Conservation (phyloP, 2,888 invertebrate species). For the Tribolium freemani region DNA sequence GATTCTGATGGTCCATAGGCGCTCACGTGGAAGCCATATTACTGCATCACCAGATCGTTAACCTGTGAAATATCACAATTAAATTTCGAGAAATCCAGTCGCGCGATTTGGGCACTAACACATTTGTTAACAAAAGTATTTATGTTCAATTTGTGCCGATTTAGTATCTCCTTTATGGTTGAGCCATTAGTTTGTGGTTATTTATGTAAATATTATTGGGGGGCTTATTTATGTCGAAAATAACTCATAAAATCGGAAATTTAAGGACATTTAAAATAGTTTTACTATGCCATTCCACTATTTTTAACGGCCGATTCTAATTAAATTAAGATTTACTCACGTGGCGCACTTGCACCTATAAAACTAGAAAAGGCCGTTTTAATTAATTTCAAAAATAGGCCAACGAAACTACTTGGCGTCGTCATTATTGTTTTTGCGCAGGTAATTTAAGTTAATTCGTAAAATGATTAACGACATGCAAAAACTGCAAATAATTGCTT, state of each 20-base stretch:
- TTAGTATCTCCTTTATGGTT: slow-evolving; percentile 35
- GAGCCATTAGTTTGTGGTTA: slow-evolving; percentile 40
- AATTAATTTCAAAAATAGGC: neutral
- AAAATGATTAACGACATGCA: neutral
- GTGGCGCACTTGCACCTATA: slow-evolving; percentile 31
- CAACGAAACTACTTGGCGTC: neutral
- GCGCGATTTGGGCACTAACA: neutral
- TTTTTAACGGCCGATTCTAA: slow-evolving; percentile 37
- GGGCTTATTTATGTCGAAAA: slow-evolving; percentile 38
- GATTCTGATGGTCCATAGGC: slow-evolving; percentile 52
- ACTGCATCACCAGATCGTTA: slow-evolving; percentile 28
- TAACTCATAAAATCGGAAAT: slow-evolving; percentile 37
- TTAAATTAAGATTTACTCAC: slow-evolving; percentile 35
- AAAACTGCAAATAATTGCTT: neutral
- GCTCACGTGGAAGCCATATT: slow-evolving; percentile 51
- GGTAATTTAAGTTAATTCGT: neutral
- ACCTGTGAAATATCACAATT: slow-evolving; percentile 34
- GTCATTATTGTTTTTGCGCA: neutral
- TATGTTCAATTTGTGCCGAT: slow-evolving; percentile 31
- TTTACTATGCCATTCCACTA: slow-evolving; percentile 31
- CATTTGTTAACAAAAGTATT: slow-evolving; percentile 38
- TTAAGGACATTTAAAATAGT: slow-evolving; percentile 42
- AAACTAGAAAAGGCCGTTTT: slow-evolving; percentile 8
- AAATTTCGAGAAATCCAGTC: slow-evolving; percentile 2
- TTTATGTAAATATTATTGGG: slow-evolving; percentile 41